These are phyloP conservation scores for Triplophysa rosa DNA, from an alignment of 2,113 vertebrate genomes.

Conservation along the genomic window DNA sequence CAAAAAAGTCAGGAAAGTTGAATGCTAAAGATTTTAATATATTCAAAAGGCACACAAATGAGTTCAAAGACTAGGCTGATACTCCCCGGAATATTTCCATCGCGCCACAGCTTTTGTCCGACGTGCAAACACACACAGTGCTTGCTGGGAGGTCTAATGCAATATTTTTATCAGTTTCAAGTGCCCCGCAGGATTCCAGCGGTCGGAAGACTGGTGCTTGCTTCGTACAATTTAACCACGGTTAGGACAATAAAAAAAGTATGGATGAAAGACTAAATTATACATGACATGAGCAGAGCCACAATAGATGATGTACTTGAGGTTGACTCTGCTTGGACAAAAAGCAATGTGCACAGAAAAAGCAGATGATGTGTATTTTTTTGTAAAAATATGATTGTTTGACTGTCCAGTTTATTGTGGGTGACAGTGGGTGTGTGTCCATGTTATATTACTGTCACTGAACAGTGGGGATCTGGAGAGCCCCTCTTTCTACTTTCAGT, in stretches of 20 bases:
- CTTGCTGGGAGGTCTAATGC: slow-evolving; percentile 20
- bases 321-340: neutral
- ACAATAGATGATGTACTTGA: neutral
- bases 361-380: neutral
- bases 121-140: neutral
- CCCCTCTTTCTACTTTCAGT: slow-evolving; percentile 17
- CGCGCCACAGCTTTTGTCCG: slow-evolving; percentile 24
- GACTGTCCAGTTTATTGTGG: neutral
- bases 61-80: slow-evolving; percentile 42
- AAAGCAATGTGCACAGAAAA: neutral
- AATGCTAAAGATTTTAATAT: slow-evolving; percentile 63
- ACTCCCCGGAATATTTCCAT: slow-evolving; percentile 51
- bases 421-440: neutral
- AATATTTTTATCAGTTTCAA: slow-evolving; percentile 25
- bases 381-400: neutral
- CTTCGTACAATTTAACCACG: slow-evolving; percentile 10
- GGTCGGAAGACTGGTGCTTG: slow-evolving; percentile 7
- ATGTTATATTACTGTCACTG: slow-evolving; percentile 5
- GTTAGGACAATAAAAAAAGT: slow-evolving; percentile 17
- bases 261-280: neutral
- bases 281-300: slow-evolving; percentile 13
- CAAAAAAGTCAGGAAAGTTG: slow-evolving; percentile 56
- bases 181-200: slow-evolving; percentile 3
- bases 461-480: slow-evolving; percentile 3
- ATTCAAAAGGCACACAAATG: slow-evolving; percentile 70